Evolutionary conservation across 2,797 vertebrate genomes (phyloP).

Genomic region (Eulemur rubriventer): DNA sequence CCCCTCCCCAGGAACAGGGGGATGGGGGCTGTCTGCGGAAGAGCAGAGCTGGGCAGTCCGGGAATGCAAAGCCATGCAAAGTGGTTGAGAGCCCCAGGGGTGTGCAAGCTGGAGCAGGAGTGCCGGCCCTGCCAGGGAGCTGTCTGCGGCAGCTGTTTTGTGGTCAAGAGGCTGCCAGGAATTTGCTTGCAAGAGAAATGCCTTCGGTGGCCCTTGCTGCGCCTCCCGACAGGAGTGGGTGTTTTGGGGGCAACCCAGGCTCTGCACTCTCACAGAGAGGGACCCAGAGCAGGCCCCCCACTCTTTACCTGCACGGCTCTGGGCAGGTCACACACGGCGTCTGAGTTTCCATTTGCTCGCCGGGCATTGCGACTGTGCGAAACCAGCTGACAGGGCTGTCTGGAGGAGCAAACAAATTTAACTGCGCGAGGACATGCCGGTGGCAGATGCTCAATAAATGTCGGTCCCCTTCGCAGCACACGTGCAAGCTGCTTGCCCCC

Average conservation of each 20-base stretch:
- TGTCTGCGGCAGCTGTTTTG: rapidly evolving
- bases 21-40: rapidly evolving
- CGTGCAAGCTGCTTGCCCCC: background rate
- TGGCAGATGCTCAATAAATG: rapidly evolving
- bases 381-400: rapidly evolving
- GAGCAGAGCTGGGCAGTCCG: rapidly evolving
- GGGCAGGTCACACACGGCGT: rapidly evolving
- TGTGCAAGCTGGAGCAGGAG: background rate
- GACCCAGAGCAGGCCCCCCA: rapidly evolving
- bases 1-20: background rate
- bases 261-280: background rate
- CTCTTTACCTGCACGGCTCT: background rate
- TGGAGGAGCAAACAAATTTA: background rate
- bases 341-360: background rate
- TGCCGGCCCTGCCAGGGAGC: rapidly evolving
- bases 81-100: rapidly evolving
- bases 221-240: rapidly evolving
- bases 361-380: rapidly evolving
- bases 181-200: background rate
- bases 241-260: background rate
- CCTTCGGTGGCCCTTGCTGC: rapidly evolving
- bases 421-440: rapidly evolving
- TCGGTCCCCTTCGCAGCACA: rapidly evolving
- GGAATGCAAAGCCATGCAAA: no score
- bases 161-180: rapidly evolving